Base-by-base conservation (phyloP, 2,113 vertebrate genomes). In the Crypturellus undulatus region DNA sequence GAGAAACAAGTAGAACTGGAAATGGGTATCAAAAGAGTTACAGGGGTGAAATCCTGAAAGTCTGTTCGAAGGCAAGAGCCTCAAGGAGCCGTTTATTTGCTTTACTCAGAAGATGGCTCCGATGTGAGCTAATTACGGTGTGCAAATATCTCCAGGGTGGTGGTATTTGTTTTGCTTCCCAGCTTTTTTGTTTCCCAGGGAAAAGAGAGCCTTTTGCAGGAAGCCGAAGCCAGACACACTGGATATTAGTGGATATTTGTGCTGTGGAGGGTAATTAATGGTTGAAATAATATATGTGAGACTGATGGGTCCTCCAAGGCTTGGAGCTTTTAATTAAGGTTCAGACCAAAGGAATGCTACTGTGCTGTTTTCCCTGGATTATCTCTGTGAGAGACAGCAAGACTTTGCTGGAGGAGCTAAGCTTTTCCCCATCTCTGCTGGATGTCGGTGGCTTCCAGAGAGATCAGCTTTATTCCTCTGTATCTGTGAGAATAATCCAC, bases 281-380 rank as follows among this genome's bases (percentile, higher is more conserved):
- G 40, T 69, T 91, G 75, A 62, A 96, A 79, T 81, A 94, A 91
- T 17, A 87, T 87, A 73, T 0, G 0, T 43, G 84, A 54, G 93
- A 89, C 18, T 6, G 3, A 24, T 64, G 87, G 80, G 84, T 87
- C 70, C 63, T 93, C 58, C 63, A 84, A 94, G 49, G 30, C 56
- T 40, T 82, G 78, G 34, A 84, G 30, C 72, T 92, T 82, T 82
- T 96, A 93, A 95, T 95, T 94, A 92, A 86, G 54, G 43, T 58
- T 92, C 11, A 0, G 36, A 38, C 67, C 70, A 36, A 36, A 2
- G 2, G 2, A 82, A 8, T 0, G 0, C 42, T 88, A 38, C 72
- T 6, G 4, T 65, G 38, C 68, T 73, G 30, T 32, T 86, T 9
- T 75, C 25, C 32, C 51, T 94, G 2, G 1, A 13, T 90, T 79